phyloP scores from a whole-genome alignment of 2,888 invertebrate species.

The Archips crataeganus region DNA sequence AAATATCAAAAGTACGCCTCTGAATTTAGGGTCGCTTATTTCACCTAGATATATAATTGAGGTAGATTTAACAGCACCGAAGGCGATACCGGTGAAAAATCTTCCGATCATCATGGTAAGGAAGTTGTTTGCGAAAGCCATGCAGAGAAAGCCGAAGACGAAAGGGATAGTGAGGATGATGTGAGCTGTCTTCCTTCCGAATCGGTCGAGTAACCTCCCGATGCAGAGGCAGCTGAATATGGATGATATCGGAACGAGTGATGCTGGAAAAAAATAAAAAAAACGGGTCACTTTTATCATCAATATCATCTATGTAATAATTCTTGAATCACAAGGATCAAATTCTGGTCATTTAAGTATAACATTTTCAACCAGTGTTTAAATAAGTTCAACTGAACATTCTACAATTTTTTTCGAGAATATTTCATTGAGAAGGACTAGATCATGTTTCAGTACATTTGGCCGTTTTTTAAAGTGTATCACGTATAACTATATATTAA shows the following conservation, averaged over 20 bases:
- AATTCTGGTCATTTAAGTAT: no score
- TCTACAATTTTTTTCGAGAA: no score
- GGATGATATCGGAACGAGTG: conserved; percentile 59
- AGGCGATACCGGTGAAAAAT: conserved; percentile 58
- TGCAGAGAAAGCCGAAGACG: conserved; percentile 59
- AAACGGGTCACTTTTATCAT: background rate
- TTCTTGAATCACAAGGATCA: no score
- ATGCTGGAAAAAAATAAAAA: conserved; percentile 54
- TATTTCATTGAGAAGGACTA: no score
- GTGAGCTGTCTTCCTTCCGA: conserved; percentile 61
- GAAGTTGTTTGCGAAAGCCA: conserved; percentile 54
- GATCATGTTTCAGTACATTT: no score
- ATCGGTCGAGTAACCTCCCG: conserved; percentile 59
- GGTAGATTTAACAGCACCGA: conserved; percentile 58
- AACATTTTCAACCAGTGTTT: no score
- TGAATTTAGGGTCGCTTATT: conserved; percentile 61
- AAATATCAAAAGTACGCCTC: conserved; percentile 55
- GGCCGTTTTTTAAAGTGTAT: no score
- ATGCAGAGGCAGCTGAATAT: conserved; percentile 59
- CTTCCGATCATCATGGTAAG: conserved; percentile 56
- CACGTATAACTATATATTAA: no score
- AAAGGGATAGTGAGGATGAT: conserved; percentile 56
- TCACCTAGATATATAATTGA: conserved; percentile 63
- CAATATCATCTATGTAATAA: no score
- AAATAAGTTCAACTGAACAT: no score